A percentile compares a stretch with the other conserved stretches of the same genome.
phyloP scores from a whole-genome alignment of 1,140 invertebrate species.

The Asobara japonica region DNA sequence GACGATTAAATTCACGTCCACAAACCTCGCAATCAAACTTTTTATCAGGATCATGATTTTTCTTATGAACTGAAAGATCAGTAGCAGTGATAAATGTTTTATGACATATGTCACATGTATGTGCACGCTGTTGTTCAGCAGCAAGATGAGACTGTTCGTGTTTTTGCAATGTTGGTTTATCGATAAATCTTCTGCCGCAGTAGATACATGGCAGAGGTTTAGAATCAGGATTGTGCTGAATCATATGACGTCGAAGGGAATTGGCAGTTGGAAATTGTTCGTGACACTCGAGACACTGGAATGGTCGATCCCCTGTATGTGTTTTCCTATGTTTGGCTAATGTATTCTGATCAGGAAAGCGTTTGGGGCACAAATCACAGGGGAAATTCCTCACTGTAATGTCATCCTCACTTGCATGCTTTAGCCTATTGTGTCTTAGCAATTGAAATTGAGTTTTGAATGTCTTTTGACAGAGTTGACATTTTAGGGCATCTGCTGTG shows the following conservation, averaged over 20 bases:
- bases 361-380: slow-evolving; percentile 64
- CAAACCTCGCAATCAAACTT: slow-evolving; percentile 66
- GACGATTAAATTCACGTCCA: slow-evolving; percentile 65
- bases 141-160: slow-evolving; percentile 63
- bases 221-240: slow-evolving; percentile 60
- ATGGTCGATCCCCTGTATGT: slow-evolving; percentile 59
- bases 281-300: slow-evolving; percentile 63
- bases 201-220: slow-evolving; percentile 63
- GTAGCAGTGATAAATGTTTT: slow-evolving; percentile 55
- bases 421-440: slow-evolving; percentile 61
- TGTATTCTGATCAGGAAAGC: slow-evolving; percentile 63
- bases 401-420: slow-evolving; percentile 64
- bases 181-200: slow-evolving; percentile 61
- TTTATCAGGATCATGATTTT: slow-evolving; percentile 64
- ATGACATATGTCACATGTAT: slow-evolving; percentile 61
- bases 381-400: slow-evolving; percentile 64
- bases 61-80: slow-evolving; percentile 61
- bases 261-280: slow-evolving; percentile 61
- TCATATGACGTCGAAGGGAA: slow-evolving; percentile 58
- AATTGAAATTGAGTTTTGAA: slow-evolving; percentile 63
- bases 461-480: slow-evolving; percentile 60
- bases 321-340: slow-evolving; percentile 60
- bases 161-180: slow-evolving; percentile 57
- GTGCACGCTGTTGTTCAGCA: slow-evolving; percentile 55
- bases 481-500: slow-evolving; percentile 60